Base-by-base conservation (phyloP, 2,797 vertebrate species). In the Potorous gilbertii region DNA sequence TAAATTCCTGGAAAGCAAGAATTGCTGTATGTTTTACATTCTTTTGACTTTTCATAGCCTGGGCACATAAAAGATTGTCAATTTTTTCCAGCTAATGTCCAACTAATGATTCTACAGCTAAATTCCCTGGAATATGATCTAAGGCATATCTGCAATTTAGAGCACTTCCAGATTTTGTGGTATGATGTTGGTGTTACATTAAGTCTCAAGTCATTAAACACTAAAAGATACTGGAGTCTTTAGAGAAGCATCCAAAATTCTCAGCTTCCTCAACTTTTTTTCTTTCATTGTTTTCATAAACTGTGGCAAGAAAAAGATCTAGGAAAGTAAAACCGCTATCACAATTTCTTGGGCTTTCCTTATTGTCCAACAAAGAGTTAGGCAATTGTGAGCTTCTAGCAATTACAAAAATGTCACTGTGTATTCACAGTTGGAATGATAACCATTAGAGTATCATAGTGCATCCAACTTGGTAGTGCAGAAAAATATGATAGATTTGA, bases 121-220 rank as follows among this genome's bases (percentile, higher is more conserved):
- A 92, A 24, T 57, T 28, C 0, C 13, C 91, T 92, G 90, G 6
- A 21, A 52, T 59, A 87, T 18, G 3, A 92, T 90, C 21, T 96
- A 95, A 94, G 55, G 56, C 12, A 62, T 3, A 55, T 54, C 12
- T 96, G 24, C 94, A 95, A n/a, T 50, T 50, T 91, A 74, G n/a
- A 74, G 16, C 34, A 21, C 16, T 21, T 74, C 62, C 66, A 74
- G 16, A 40, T 74, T 74, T 40, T 74, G n/a, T 40, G 66, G 16
- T 40, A 21, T 40, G n/a, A 74, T 40, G 6, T 21, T n/a, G n/a
- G 16, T 40, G 34, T 21, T 74, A n/a, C 34, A n/a, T 66, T 66
- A n/a, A 66, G 62, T 6, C 34, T 66, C 62, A 74, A 74, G 1
- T 5, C 18, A 90, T 54, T 13, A 40, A 74, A 3, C n/a, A 40